phyloP scores from a whole-genome alignment of 2,797 vertebrate species.

The Danio tinwini region DNA sequence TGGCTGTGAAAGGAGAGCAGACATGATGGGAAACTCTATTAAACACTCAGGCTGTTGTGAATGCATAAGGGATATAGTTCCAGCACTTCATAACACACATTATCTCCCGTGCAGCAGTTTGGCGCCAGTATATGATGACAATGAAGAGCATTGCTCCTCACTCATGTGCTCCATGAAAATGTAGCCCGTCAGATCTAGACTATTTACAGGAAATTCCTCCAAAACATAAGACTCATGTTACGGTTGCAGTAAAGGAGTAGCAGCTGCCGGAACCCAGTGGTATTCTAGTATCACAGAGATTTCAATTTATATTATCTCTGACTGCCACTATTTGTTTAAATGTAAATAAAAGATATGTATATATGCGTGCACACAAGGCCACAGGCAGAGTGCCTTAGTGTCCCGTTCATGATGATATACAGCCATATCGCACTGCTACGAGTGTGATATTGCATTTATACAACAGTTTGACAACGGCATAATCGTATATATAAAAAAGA shows the following conservation, averaged over 20 bases:
- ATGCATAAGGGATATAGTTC: conserved; percentile 22
- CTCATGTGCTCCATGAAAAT: conserved; percentile 7
- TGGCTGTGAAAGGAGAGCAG: conserved; percentile 4
- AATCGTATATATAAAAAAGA: no score
- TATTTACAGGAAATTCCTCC: conserved; percentile 3
- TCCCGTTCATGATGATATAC: no score
- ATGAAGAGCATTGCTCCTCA: conserved; percentile 12
- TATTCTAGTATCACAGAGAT: no score
- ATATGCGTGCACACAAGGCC: no score
- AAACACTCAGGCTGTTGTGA: conserved; percentile 24
- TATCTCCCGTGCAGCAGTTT: conserved; percentile 19
- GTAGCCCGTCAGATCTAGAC: neutral
- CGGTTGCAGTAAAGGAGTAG: neutral
- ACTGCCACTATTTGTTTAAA: no score
- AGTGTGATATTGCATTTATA: no score
- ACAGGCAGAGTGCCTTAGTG: no score
- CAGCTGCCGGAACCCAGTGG: neutral
- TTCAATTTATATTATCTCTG: no score
- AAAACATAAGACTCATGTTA: conserved; percentile 27
- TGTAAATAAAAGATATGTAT: no score
- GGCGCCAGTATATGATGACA: conserved; percentile 41
- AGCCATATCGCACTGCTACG: no score
- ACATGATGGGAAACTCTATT: conserved; percentile 10
- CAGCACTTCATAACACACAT: conserved; percentile 24
- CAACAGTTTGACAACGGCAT: no score